Percentiles rank a stretch among this genome's conserved stretches.
phyloP scores from a whole-genome alignment of 2,797 vertebrate species.

The Sternotherus odoratus region DNA sequence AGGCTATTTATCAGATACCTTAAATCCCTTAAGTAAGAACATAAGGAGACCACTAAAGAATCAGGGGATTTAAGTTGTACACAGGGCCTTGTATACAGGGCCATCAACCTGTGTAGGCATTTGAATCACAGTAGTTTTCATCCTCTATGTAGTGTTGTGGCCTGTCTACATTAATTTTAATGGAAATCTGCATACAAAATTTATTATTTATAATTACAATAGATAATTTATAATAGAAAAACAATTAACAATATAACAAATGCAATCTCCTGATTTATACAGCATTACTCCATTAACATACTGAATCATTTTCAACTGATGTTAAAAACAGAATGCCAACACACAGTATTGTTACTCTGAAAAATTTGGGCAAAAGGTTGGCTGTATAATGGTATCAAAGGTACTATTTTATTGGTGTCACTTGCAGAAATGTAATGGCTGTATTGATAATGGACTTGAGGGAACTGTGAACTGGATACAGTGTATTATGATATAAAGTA shows the following conservation, averaged over 20 bases:
- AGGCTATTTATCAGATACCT: background rate
- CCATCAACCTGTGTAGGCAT: background rate
- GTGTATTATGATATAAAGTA: slow-evolving; percentile 6
- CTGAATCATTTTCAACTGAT: background rate
- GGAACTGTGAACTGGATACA: slow-evolving; percentile 27
- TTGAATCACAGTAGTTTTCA: background rate
- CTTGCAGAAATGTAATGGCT: slow-evolving; percentile 8
- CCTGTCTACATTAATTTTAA: background rate
- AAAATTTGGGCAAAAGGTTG: background rate
- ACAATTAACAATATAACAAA: background rate
- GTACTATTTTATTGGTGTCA: slow-evolving; percentile 38
- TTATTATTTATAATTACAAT: background rate
- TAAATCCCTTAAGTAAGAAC: background rate
- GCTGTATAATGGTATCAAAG: background rate
- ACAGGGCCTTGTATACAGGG: background rate
- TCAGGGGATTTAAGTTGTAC: background rate
- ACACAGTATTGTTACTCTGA: background rate
- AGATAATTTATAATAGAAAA: background rate
- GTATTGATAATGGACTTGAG: background rate
- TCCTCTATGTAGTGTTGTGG: background rate
- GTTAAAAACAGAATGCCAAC: background rate
- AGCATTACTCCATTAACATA: background rate
- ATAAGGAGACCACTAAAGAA: background rate
- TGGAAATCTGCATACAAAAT: background rate
- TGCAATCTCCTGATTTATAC: background rate